Base-by-base conservation (phyloP, 2,888 invertebrate species). In the Caenorhabditis uteleia region DNA sequence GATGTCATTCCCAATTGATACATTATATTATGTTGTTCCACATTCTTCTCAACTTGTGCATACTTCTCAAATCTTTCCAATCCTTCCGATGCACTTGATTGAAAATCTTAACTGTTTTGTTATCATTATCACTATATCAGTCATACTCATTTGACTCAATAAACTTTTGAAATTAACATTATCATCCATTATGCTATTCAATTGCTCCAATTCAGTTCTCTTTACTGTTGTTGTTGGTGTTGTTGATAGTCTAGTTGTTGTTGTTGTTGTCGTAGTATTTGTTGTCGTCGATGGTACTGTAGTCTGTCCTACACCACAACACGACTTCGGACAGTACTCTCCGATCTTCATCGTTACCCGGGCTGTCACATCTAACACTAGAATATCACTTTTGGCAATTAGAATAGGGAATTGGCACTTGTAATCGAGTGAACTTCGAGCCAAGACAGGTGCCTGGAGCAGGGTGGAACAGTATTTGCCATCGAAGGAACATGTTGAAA, bases 21-120 rank as follows among this genome's bases (percentile, higher is more conserved):
- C 39, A 26, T 26, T 12, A 49, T 31, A 43, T 71, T 71, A 26
- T 71, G 71, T 26, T 51, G 46, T 14, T 66, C 57, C 6, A 68
- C 68, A 23, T 62, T 40, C 21, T 44, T 46, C 42, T 59, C 56
- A 1, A 16, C 39, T 27, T 55, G 31, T 8, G 36, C 21, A 43
- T 66, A 71, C 34, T 57, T 55, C 21, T 42, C n/a, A 29, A 56
- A 68, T 26, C 71, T 21, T n/a, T 26, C 36, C 23, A 61, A 8
- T 10, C 56, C 54, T 26, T 67, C 64, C 1, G 55, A 38, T 7
- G 50, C 50, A 7, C 38, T 45, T 8, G 43, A 42, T 18, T 36
- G 38, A 12, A 57, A 53, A 40, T 59, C 65, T 50, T 47, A 42
- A 47, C 12, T 49, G 29, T 34, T 16, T 25, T 36, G 39, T 42